These are phyloP conservation scores for Cerceris ruficornis DNA, from an alignment of 2,888 invertebrate genomes.

Conservation along the genomic window DNA sequence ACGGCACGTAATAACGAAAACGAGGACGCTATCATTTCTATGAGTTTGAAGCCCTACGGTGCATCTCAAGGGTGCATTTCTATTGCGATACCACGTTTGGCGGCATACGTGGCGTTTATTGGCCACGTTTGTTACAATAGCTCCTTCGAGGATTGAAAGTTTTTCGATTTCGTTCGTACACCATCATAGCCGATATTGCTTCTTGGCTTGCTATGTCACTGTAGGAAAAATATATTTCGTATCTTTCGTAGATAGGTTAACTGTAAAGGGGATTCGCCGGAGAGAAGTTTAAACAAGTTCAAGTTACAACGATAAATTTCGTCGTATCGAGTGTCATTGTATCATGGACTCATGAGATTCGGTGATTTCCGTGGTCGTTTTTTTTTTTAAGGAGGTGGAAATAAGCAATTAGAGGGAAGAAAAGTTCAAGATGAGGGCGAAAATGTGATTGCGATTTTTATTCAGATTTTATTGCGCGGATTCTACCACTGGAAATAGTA, in stretches of 20 bases:
- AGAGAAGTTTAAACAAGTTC: slow-evolving; percentile 19
- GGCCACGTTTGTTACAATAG: slow-evolving; percentile 61
- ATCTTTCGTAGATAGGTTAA: slow-evolving; percentile 29
- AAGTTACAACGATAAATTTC: slow-evolving; percentile 34
- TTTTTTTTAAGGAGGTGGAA: no score
- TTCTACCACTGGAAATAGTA: no score
- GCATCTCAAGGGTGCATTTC: slow-evolving; percentile 57
- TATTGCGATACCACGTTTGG: slow-evolving; percentile 52
- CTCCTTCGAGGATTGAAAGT: slow-evolving; percentile 64
- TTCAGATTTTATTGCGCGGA: no score
- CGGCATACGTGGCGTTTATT: slow-evolving; percentile 53
- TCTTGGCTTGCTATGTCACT: slow-evolving; percentile 28
- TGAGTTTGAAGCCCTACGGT: slow-evolving; percentile 26
- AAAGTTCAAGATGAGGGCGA: no score
- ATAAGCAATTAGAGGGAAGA: no score
- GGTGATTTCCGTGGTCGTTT: no score
- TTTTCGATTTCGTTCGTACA: slow-evolving; percentile 63
- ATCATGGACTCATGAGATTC: no score
- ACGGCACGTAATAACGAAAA: slow-evolving; percentile 9
- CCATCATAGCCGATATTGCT: slow-evolving; percentile 55
- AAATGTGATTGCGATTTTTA: no score
- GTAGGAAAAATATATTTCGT: slow-evolving; percentile 39
- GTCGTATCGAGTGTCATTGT: neutral
- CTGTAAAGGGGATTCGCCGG: slow-evolving; percentile 20
- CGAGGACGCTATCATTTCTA: slow-evolving; percentile 1